phyloP scores from a whole-genome alignment of 2,797 vertebrate species.

The Takifugu ocellatus region DNA sequence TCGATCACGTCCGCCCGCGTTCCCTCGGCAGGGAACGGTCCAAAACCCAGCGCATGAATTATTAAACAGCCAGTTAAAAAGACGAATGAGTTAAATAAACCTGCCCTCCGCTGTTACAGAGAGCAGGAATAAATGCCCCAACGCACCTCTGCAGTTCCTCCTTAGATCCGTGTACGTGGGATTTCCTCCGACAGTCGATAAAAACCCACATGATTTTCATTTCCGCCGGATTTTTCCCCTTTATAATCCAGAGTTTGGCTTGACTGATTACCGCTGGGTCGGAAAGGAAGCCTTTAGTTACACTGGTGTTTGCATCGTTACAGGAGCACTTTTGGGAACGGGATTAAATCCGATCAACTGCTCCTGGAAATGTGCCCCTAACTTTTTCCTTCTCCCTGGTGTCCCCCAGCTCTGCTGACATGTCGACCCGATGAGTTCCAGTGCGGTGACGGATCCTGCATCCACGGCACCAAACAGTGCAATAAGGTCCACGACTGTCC shows the following conservation, averaged over 20 bases:
- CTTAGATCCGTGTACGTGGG: slow-evolving; percentile 23
- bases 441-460: slow-evolving; percentile 90
- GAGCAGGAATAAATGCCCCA: slow-evolving; percentile 35
- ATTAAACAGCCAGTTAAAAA: slow-evolving; percentile 74
- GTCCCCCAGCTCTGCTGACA: slow-evolving; percentile 79
- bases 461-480: slow-evolving; percentile 90
- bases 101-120: slow-evolving; percentile 32
- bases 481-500: slow-evolving; percentile 88
- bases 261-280: slow-evolving; percentile 49
- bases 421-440: slow-evolving; percentile 93
- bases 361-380: too few relatives aligned
- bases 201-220: slow-evolving; percentile 40
- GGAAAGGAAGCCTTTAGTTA: slow-evolving; percentile 3
- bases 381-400: slow-evolving; percentile 11
- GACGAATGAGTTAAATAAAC: slow-evolving; percentile 72
- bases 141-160: slow-evolving; percentile 18
- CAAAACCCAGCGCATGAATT: slow-evolving; percentile 68
- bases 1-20: slow-evolving; percentile 55
- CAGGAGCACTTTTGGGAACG: too few relatives aligned
- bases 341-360: too few relatives aligned
- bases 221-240: slow-evolving; percentile 23
- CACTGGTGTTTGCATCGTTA: background rate
- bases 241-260: slow-evolving; percentile 15
- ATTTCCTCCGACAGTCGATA: slow-evolving; percentile 40
- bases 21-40: slow-evolving; percentile 33